These are phyloP conservation scores for Proteles cristata DNA, from an alignment of 2,113 vertebrate genomes.

Conservation along the genomic window DNA sequence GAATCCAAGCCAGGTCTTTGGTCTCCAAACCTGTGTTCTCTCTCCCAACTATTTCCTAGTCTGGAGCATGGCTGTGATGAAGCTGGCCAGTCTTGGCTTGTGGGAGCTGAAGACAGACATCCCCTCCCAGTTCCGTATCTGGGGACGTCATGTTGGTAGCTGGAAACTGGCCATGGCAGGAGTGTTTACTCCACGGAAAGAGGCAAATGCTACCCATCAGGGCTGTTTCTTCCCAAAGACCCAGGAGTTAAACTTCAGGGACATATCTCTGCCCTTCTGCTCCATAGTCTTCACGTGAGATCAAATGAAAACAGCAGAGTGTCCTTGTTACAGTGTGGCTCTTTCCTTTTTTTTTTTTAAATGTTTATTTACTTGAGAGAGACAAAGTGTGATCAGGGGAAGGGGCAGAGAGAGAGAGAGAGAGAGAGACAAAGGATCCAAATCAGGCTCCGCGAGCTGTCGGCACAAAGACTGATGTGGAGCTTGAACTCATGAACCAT, in stretches of 20 bases:
- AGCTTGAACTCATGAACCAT: background rate
- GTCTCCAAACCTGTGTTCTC: no score
- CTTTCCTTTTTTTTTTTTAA: background rate
- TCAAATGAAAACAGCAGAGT: background rate
- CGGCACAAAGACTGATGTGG: no score
- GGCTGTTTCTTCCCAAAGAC: background rate
- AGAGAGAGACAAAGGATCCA: no score
- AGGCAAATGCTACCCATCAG: accelerated
- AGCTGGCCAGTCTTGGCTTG: background rate
- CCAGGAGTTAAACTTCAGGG: accelerated
- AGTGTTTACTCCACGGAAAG: background rate
- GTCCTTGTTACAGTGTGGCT: background rate
- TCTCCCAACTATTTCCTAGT: background rate
- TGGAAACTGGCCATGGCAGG: accelerated
- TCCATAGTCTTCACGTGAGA: background rate
- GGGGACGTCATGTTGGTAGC: no score
- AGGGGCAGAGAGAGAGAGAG: no score
- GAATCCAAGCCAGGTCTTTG: background rate
- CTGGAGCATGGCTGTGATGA: accelerated
- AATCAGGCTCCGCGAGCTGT: no score
- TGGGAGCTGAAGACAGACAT: accelerated
- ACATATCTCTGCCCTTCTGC: background rate
- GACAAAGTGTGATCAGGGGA: no score
- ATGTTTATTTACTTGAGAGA: no score
- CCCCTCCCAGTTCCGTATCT: background rate